Base-by-base conservation (phyloP, 1,140 invertebrate genomes). In the Drosophila teissieri region DNA sequence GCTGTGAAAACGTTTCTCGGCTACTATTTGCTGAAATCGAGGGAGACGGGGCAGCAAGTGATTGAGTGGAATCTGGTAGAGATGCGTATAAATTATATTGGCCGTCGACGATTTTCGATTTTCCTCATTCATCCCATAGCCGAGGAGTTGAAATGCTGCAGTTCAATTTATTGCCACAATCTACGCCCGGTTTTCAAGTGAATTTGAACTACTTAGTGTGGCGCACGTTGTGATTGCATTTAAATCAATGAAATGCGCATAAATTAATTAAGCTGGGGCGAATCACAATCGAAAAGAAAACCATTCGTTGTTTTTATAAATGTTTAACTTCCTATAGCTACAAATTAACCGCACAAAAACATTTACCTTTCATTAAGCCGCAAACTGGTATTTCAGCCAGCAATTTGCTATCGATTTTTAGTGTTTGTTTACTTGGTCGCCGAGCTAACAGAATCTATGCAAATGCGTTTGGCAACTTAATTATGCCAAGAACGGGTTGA, bases 201-300 rank as follows among this genome's bases (percentile, higher is more conserved):
- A 14, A 12, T 34, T 42, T 58, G 45, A 68, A 73, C 62, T 65
- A 57, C 60, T 76, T 67, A 8, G 31, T 39, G 57, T 54, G 48
- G 27, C 48, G 48, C 24, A 8, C 48, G 7, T n/a, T 51, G 51
- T 31, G 48, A 54, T 77, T 69, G 54, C 78, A 63, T 81, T 57
- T 54, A 76, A 78, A 76, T 88, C 83, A 88, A 88, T 86, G 65
- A 83, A 86, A 86, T 88, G 79, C 83, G 83, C 79, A 88, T 86
- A 88, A 86, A 86, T 86, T 86, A 86, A 86, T 86, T 86, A 83
- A 65, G 58, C 40, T 51, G 39, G 52, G 69, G 62, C 44, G 62
- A 45, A 56, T 37, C 44, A 62, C 48, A 62, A 51, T 42, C 58
- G 36, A 52, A 78, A 69, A 62, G 72, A 55, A 42, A 69, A 15